These are phyloP conservation scores for Philereme vetulata DNA, from an alignment of 2,888 invertebrate genomes.

Conservation along the genomic window DNA sequence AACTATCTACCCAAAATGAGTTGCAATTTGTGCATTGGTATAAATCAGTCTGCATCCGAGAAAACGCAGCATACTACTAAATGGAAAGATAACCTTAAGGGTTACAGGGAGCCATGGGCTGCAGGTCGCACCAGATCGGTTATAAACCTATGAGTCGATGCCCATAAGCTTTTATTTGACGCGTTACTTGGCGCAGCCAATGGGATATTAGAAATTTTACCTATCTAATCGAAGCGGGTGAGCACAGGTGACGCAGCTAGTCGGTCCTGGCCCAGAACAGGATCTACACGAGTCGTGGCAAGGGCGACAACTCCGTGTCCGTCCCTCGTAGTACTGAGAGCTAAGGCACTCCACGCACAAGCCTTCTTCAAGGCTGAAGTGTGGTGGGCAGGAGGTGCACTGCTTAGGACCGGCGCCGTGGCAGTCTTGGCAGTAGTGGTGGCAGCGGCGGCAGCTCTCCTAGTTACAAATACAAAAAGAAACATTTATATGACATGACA, in stretches of 20 bases:
- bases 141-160: too few relatives aligned
- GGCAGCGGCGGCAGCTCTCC: conserved; percentile 89
- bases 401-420: conserved; percentile 90
- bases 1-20: too few relatives aligned
- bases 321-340: conserved; percentile 88
- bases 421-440: conserved; percentile 94
- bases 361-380: conserved; percentile 88
- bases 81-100: too few relatives aligned
- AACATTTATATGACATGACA: too few relatives aligned
- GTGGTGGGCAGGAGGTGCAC: conserved; percentile 89
- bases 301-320: conserved; percentile 87
- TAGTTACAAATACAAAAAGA: neutral
- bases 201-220: conserved; percentile 46
- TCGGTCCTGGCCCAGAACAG: conserved; percentile 88
- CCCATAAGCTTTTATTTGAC: too few relatives aligned
- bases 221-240: conserved; percentile 88
- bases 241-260: conserved; percentile 88
- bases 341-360: conserved; percentile 90
- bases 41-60: too few relatives aligned
- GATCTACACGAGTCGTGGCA: conserved; percentile 88
- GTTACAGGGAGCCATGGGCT: too few relatives aligned
- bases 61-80: too few relatives aligned
- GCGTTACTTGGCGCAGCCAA: too few relatives aligned
- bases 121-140: too few relatives aligned
- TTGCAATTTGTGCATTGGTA: too few relatives aligned